Evolutionary conservation across 2,797 vertebrate species (phyloP).

Genomic region (Borostomias antarcticus): DNA sequence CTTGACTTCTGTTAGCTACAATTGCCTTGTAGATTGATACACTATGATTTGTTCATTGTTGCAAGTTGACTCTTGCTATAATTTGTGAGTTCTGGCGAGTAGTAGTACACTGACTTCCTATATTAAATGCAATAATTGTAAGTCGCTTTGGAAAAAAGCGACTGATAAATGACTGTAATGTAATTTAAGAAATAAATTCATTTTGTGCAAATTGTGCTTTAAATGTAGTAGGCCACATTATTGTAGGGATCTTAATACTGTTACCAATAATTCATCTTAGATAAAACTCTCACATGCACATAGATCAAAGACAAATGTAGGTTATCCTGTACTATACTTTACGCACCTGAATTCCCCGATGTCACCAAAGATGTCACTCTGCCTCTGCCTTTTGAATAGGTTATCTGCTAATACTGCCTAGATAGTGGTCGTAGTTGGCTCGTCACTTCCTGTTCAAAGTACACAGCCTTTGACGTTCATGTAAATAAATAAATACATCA

Average conservation of each 20-base stretch:
- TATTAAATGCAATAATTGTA: too few relatives aligned
- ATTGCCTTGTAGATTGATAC: slow-evolving; percentile 61
- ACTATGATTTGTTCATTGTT: slow-evolving; percentile 58
- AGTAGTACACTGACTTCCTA: too few relatives aligned
- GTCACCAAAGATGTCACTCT: neutral
- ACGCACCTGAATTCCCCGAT: neutral
- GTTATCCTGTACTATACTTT: neutral
- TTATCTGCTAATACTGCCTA: slow-evolving; percentile 50
- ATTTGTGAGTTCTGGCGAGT: too few relatives aligned
- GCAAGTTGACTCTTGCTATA: too few relatives aligned
- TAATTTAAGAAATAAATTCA: slow-evolving; percentile 51
- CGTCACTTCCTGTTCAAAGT: slow-evolving; percentile 64
- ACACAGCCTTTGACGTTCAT: slow-evolving; percentile 41
- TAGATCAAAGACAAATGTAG: neutral
- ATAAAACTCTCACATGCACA: neutral
- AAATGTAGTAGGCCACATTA: neutral
- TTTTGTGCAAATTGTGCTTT: slow-evolving; percentile 18
- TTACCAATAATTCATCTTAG: neutral
- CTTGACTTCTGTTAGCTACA: slow-evolving; percentile 31
- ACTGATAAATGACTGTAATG: too few relatives aligned
- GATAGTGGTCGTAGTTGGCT: too few relatives aligned
- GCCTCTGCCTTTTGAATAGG: slow-evolving; percentile 18
- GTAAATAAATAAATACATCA: too few relatives aligned
- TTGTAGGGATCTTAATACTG: neutral
- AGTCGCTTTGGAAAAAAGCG: too few relatives aligned